A percentile compares a stretch with the other conserved stretches of the same genome.
These are phyloP conservation scores for Microcebus griseorufus DNA, from an alignment of 2,113 vertebrate genomes.

Conservation along the genomic window DNA sequence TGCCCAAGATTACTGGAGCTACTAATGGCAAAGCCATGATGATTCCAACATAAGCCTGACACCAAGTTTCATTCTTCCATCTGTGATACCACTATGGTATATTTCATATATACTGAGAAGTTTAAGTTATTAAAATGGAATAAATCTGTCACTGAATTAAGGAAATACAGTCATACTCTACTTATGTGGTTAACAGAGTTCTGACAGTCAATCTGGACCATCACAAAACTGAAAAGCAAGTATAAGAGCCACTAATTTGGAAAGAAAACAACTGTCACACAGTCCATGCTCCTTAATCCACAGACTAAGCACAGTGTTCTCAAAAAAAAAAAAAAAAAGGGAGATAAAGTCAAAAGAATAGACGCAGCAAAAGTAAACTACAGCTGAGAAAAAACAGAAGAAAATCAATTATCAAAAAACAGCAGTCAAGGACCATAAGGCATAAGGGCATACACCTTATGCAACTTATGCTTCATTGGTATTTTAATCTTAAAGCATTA, in stretches of 20 bases:
- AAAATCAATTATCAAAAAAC: not conserved
- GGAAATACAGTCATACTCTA: not conserved
- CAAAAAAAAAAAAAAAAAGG: not conserved
- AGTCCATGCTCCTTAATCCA: not conserved
- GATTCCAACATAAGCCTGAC: not conserved
- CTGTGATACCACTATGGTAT: not conserved
- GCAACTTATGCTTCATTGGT: not conserved
- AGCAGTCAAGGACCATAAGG: not conserved
- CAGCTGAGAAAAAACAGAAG: not conserved
- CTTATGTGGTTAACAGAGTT: not conserved
- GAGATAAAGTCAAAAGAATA: not conserved
- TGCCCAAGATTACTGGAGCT: not conserved
- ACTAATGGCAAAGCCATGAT: not conserved
- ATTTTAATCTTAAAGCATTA: conserved; percentile 22
- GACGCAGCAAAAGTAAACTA: conserved; percentile 21
- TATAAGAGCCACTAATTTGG: not conserved
- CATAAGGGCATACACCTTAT: not conserved
- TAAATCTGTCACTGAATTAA: not conserved
- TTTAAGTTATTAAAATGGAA: not conserved
- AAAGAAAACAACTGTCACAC: conserved; percentile 27
- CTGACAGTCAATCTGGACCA: not conserved
- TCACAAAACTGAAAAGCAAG: conserved; percentile 6
- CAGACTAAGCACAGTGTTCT: not conserved
- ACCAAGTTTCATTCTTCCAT: not conserved
- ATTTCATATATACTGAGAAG: not conserved